Percentiles rank a stretch among this genome's conserved stretches.
These are phyloP conservation scores for Stenchaetothrips biformis DNA, from an alignment of 2,888 invertebrate species.

Conservation along the genomic window DNA sequence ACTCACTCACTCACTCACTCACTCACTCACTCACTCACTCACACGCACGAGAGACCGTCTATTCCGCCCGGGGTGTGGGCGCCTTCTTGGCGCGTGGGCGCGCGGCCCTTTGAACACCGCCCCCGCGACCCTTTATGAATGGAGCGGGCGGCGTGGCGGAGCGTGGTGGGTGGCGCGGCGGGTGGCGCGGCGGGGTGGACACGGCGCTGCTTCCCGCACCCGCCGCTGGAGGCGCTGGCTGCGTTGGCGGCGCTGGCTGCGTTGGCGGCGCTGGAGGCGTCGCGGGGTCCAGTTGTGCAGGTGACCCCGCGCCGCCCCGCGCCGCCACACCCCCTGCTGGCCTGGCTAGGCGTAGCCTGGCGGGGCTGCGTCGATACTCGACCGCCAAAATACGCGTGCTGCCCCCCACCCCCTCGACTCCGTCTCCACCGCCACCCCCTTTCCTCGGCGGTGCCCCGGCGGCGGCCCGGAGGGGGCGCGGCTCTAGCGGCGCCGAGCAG, in stretches of 20 bases:
- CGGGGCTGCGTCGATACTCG: conserved; percentile 20
- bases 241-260: background rate
- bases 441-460: background rate
- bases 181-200: background rate
- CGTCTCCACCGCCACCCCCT: background rate
- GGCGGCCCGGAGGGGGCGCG: background rate
- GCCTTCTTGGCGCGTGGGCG: too few relatives aligned
- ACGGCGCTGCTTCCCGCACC: background rate
- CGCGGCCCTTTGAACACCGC: too few relatives aligned
- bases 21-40: too few relatives aligned
- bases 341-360: background rate
- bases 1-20: background rate
- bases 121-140: background rate
- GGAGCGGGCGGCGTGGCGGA: background rate
- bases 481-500: background rate
- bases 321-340: background rate
- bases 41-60: too few relatives aligned
- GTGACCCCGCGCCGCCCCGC: background rate
- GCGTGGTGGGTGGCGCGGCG: background rate
- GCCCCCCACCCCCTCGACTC: background rate
- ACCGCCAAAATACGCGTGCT: conserved; percentile 22
- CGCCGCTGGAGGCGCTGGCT: background rate
- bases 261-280: background rate
- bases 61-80: too few relatives aligned
- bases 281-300: conserved; percentile 5